Base-by-base conservation (phyloP, 2,888 invertebrate genomes). In the Pseudoips prasinana region DNA sequence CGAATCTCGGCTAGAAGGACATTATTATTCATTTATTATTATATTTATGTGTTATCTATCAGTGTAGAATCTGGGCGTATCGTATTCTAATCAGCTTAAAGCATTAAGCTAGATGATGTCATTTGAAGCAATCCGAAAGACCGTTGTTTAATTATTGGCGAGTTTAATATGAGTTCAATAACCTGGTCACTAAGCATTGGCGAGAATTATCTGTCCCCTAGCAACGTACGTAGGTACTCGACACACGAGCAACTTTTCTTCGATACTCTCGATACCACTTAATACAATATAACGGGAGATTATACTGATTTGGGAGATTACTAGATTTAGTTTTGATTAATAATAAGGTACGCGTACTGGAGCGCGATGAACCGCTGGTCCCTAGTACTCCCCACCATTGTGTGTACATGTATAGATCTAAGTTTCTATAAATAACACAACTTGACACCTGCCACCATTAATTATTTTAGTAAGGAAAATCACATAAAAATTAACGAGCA, bases 131-230 rank as follows among this genome's bases (percentile, higher is more conserved):
- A 24, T 5, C 9, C 27, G 0, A 8, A 10, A 0, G 33, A 39
- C 7, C 8, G 7, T 1, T 33, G 10, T 11, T 19, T 39, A 2
- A 30, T 28, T 4, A 7, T 30, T 0, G 33, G 33, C 0, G 35
- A 38, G 18, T 35, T 43, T 32, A 43, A 38, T 10, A 7, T 38
- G 18, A 37, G 37, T 9, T 9, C n/a, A 10, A 33, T 39, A 8
- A 5, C 3, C 2, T 39, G 30, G 24, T 2, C 5, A 6, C 10
- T 10, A 1, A 6, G 1, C 0, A 8, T n/a, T 7, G 2, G 1
- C 1, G 4, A 18, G 1, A 6, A 7, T 1, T 7, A 25, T 8
- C 11, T 29, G 1, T 14, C 3, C 8, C 33, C 11, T 7, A 14
- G 2, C 4, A 24, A 25, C 3, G 8, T 11, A 3, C 9, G 5